Base-by-base conservation (phyloP, 2,113 vertebrate species). In the Tinamus guttatus region DNA sequence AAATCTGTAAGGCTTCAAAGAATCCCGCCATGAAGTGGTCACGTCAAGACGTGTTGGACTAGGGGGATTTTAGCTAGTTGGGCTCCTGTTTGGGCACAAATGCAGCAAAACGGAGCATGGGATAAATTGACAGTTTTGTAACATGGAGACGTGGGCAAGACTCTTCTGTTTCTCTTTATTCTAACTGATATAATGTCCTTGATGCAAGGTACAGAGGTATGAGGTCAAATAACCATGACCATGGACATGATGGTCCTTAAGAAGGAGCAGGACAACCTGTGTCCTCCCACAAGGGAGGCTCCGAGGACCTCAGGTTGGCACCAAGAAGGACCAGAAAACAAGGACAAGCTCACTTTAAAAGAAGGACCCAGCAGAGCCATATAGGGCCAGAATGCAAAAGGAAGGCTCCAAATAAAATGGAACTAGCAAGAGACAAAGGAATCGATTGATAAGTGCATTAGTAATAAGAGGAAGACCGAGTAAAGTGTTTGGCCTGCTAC, bases 401-500 rank as follows among this genome's bases (percentile, higher is more conserved):
- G 19, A 43, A 63, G n/a, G 56, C 60, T n/a, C 73, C 78, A 90
- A 86, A 63, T 40, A 67, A 45, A 71, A 11, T 84, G 54, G 80
- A 91, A 86, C 25, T 47, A 81, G 80, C 64, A 68, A 51, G 73
- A 93, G 85, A 71, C 16, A 1, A 12, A 63, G 94, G 81, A 90
- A 78, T 84, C 11, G 69, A 63, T 51, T n/a, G 92, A 20, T 51
- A 43, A 88, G 88, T 41, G 7, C 76, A 6, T 93, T 16, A 84
- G 83, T 43, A 88, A 68, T 52, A n/a, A 81, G 86, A 81, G 51
- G 86, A 90, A n/a, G 83, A 81, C 88, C 83, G 74, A 84, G 69
- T 40, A 68, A 16, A 93, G 83, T 1, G 80, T 90, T 74, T 93
- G 94, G 80, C 75, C 56, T 67, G 90, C 92, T 97, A 54, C 96